Evolutionary conservation across 2,113 vertebrate genomes (phyloP).

Genomic region (Melanotaenia duboulayi): DNA sequence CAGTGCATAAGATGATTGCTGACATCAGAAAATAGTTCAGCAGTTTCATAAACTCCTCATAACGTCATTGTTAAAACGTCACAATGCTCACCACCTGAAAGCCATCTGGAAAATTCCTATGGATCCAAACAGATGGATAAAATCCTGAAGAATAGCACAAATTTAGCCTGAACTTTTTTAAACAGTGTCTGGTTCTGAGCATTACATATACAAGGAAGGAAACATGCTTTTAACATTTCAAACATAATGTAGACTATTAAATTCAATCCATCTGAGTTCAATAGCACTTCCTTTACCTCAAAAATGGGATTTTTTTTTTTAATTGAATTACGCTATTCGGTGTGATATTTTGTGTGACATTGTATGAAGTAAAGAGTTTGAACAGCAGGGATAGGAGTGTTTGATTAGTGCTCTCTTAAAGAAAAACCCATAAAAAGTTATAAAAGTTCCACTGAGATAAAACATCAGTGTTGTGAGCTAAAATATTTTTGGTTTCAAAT

Average conservation of each 20-base stretch:
- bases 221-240: background rate
- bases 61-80: background rate
- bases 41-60: background rate
- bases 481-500: conserved; percentile 18
- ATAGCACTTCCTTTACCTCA: too few relatives aligned
- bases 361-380: background rate
- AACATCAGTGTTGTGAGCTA: conserved; percentile 14
- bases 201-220: background rate
- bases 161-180: background rate
- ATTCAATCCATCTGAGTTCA: too few relatives aligned
- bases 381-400: conserved; percentile 3
- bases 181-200: background rate
- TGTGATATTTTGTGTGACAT: background rate
- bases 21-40: background rate
- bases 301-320: too few relatives aligned
- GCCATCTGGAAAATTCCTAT: conserved; percentile 15
- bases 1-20: background rate
- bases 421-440: conserved; percentile 25
- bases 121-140: conserved; percentile 12
- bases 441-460: conserved; percentile 24
- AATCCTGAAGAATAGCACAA: background rate
- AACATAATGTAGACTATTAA: too few relatives aligned
- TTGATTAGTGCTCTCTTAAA: conserved; percentile 43
- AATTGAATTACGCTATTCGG: background rate
- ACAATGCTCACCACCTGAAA: conserved; percentile 1